These are phyloP conservation scores for Cochlearius cochlearius DNA, from an alignment of 2,113 vertebrate species.

Conservation along the genomic window DNA sequence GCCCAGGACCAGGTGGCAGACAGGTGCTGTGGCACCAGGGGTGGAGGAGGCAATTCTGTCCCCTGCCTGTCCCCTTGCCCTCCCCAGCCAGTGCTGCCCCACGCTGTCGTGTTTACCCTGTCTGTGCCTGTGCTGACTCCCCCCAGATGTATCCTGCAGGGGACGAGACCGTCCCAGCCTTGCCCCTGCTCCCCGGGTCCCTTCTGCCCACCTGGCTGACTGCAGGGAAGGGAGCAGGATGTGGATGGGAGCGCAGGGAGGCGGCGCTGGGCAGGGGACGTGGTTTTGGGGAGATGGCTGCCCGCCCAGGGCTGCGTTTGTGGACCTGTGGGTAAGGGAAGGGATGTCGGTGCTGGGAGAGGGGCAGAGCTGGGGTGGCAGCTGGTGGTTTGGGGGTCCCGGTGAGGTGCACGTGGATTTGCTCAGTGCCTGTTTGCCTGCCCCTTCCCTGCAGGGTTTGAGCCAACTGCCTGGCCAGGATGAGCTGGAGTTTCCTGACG, in stretches of 20 bases:
- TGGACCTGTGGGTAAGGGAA: background rate
- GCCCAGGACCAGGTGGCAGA: background rate
- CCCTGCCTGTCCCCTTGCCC: background rate
- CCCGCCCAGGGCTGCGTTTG: background rate
- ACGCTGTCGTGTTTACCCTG: background rate
- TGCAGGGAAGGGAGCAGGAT: accelerated
- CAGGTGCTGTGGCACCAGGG: accelerated
- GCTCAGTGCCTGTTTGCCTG: background rate
- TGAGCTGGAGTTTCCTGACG: conserved; percentile 92
- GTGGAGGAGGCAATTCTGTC: background rate
- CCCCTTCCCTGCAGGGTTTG: background rate
- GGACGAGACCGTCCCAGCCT: background rate
- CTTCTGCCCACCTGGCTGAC: background rate
- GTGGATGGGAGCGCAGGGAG: accelerated
- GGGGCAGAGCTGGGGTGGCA: background rate
- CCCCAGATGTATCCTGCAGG: background rate
- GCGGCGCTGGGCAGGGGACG: background rate
- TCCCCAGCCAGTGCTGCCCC: background rate
- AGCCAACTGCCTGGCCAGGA: conserved; percentile 64
- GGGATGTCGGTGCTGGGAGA: background rate
- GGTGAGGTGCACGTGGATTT: accelerated
- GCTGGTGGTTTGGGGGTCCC: background rate
- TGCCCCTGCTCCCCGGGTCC: background rate
- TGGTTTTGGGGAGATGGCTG: background rate
- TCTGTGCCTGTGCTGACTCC: background rate